Evolutionary conservation across 2,113 vertebrate genomes (phyloP).

Genomic region (Scolopax mira): DNA sequence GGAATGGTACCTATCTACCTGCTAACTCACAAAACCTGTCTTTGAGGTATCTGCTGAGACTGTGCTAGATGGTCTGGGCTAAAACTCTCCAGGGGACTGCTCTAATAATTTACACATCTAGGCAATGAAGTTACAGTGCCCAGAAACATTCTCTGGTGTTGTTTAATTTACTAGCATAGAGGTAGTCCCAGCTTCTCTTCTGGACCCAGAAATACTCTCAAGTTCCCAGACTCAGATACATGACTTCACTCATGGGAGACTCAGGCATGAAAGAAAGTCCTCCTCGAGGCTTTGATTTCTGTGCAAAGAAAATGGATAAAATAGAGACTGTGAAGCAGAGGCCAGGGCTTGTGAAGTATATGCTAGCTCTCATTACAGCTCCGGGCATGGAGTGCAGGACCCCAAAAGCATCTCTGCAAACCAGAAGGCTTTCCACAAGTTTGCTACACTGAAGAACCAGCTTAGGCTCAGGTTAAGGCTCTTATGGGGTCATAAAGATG

Average conservation of each 20-base stretch:
- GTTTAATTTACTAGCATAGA: neutral
- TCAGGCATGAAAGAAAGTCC: neutral
- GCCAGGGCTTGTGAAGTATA: neutral
- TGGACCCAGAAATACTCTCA: neutral
- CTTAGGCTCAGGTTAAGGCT: neutral
- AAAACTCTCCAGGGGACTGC: neutral
- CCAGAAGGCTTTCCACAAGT: neutral
- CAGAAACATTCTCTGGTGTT: neutral
- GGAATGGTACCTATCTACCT: neutral
- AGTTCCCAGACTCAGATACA: neutral
- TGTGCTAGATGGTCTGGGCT: neutral
- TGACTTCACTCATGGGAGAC: neutral
- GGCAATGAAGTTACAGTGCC: neutral
- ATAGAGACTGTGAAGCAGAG: neutral
- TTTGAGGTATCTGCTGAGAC: neutral
- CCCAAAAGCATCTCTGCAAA: neutral
- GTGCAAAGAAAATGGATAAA: neutral
- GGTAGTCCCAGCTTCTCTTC: neutral
- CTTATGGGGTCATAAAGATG: neutral
- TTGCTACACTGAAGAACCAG: neutral
- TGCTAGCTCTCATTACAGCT: neutral
- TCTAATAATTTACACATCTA: neutral
- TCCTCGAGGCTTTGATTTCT: neutral
- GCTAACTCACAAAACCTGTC: neutral
- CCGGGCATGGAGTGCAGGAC: neutral